Percentiles rank a stretch among this genome's conserved stretches.
Evolutionary conservation across 2,797 vertebrate genomes (phyloP).

Genomic region (Chiroxiphia lanceolata): DNA sequence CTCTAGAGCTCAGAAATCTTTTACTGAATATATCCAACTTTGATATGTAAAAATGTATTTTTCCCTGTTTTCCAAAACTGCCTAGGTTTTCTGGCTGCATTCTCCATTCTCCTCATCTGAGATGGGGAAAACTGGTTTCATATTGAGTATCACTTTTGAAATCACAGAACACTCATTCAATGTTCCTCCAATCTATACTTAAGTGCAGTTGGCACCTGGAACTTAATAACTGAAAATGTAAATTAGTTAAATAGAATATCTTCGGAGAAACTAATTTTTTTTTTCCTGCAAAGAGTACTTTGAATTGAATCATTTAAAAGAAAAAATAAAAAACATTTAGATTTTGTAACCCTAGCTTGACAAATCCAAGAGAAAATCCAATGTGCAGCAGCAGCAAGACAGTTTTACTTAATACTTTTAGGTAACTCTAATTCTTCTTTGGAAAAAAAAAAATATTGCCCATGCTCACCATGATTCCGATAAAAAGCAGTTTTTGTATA

Average conservation of each 20-base stretch:
- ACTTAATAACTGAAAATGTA: neutral
- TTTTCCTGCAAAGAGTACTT: neutral
- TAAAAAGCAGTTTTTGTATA: neutral
- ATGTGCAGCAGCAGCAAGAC: neutral
- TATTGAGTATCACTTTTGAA: neutral
- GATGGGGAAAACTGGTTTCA: neutral
- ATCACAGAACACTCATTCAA: neutral
- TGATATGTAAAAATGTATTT: neutral
- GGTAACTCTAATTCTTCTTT: neutral
- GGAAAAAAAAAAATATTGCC: neutral
- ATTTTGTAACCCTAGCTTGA: neutral
- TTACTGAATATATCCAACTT: neutral
- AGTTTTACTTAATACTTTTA: neutral
- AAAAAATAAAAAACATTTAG: neutral
- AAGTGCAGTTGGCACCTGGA: neutral
- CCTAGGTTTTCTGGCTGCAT: neutral
- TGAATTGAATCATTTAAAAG: neutral
- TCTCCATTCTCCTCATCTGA: neutral
- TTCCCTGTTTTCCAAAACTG: neutral
- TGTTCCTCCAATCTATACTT: neutral
- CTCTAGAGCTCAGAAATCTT: neutral
- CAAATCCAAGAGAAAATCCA: neutral
- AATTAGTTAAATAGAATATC: neutral
- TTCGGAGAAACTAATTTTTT: neutral
- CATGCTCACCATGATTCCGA: neutral